phyloP scores from a whole-genome alignment of 2,113 vertebrate genomes.

The Morone saxatilis region DNA sequence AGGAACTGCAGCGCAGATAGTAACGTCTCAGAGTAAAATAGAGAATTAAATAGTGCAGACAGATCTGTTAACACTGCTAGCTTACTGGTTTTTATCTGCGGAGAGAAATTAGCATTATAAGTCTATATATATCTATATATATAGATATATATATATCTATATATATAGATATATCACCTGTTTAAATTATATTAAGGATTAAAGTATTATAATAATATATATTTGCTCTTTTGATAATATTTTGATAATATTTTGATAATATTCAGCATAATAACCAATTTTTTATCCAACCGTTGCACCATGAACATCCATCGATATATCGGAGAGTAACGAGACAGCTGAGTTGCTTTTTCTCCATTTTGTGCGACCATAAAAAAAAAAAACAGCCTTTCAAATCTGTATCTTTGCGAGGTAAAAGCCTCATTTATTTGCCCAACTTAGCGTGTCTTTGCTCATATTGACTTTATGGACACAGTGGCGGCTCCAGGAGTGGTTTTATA shows the following conservation, averaged over 20 bases:
- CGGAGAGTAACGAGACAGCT: not conserved
- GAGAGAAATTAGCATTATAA: too few species aligned
- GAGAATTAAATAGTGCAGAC: too few species aligned
- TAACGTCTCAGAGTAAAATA: too few species aligned
- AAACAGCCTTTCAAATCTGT: not conserved
- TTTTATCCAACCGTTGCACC: not conserved
- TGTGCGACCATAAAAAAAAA: not conserved
- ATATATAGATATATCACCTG: too few species aligned
- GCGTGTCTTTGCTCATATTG: not conserved
- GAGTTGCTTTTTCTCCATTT: not conserved
- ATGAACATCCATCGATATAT: not conserved
- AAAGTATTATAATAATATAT: too few species aligned
- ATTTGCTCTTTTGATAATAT: not conserved
- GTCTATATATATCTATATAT: too few species aligned
- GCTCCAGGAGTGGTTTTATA: slow-evolving; percentile 15
- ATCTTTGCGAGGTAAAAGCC: not conserved
- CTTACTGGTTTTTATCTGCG: too few species aligned
- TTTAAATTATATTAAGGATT: too few species aligned
- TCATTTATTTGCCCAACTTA: not conserved
- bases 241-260: too few species aligned
- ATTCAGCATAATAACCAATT: not conserved
- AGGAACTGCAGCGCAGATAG: too few species aligned
- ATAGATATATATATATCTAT: too few species aligned
- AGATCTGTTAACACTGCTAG: too few species aligned
- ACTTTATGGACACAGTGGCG: slow-evolving; percentile 9